phyloP scores from a whole-genome alignment of 1,140 invertebrate genomes.

The Achroia grisella region DNA sequence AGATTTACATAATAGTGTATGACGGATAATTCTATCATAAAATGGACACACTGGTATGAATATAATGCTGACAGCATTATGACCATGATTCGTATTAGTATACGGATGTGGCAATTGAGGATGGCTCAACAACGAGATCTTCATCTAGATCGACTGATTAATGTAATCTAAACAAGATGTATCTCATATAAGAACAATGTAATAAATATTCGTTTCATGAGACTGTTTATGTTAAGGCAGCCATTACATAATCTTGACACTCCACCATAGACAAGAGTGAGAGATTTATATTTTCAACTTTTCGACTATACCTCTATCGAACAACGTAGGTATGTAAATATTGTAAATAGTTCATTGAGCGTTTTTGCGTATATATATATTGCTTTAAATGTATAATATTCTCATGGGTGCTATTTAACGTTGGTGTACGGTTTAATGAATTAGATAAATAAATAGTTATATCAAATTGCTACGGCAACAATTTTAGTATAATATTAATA shows the following conservation, averaged over 20 bases:
- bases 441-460: conserved; percentile 27
- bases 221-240: conserved; percentile 63
- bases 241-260: conserved; percentile 41
- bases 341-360: conserved; percentile 42
- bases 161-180: conserved; percentile 44
- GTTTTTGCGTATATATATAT: conserved; percentile 27
- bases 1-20: too few relatives aligned
- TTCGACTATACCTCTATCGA: conserved; percentile 17
- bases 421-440: conserved; percentile 57
- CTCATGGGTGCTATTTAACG: conserved; percentile 68
- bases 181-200: conserved; percentile 64
- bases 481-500: conserved; percentile 33
- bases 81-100: too few relatives aligned
- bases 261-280: conserved; percentile 13
- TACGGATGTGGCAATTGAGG: not conserved
- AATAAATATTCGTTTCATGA: conserved; percentile 54
- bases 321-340: conserved; percentile 50
- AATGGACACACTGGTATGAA: not conserved
- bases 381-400: conserved; percentile 67
- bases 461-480: conserved; percentile 29
- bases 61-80: not conserved
- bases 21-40: too few relatives aligned
- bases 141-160: conserved; percentile 52
- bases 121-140: conserved; percentile 42
- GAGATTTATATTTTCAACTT: conserved; percentile 17